Conservation (phyloP, 2,113 vertebrate species). For the Dendrocopos noguchii region DNA sequence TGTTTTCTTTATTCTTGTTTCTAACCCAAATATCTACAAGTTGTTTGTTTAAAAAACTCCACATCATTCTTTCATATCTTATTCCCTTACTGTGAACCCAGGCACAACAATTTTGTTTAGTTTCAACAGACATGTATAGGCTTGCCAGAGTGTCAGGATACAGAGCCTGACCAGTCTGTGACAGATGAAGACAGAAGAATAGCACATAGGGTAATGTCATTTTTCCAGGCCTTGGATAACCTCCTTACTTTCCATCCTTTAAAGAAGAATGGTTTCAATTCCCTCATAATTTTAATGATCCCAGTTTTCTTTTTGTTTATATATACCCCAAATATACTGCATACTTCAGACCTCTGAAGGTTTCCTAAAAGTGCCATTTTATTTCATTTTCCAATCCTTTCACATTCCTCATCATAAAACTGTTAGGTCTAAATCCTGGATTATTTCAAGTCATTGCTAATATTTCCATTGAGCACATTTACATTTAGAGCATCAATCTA, state of each 20-base stretch:
- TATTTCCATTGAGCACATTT: neutral
- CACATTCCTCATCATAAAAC: neutral
- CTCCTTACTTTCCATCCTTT: neutral
- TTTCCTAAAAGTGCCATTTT: neutral
- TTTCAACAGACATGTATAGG: neutral
- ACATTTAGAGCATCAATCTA: neutral
- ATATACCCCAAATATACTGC: neutral
- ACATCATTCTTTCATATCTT: neutral
- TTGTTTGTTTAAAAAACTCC: neutral
- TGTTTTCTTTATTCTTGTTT: neutral
- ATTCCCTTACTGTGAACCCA: neutral
- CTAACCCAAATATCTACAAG: neutral
- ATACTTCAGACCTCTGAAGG: neutral
- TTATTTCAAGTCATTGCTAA: neutral
- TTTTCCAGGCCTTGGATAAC: neutral
- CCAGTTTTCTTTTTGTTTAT: neutral
- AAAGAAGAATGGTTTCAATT: neutral
- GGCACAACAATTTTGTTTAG: neutral
- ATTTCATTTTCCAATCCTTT: neutral
- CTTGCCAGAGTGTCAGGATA: fast-evolving
- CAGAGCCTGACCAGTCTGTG: neutral
- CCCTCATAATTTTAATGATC: neutral
- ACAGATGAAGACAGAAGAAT: neutral
- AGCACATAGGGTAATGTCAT: neutral
- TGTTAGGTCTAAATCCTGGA: neutral